A percentile compares a stretch with the other conserved stretches of the same genome.
These are phyloP conservation scores for Neodon shergylaensis DNA, from an alignment of 2,113 vertebrate genomes.

Conservation along the genomic window DNA sequence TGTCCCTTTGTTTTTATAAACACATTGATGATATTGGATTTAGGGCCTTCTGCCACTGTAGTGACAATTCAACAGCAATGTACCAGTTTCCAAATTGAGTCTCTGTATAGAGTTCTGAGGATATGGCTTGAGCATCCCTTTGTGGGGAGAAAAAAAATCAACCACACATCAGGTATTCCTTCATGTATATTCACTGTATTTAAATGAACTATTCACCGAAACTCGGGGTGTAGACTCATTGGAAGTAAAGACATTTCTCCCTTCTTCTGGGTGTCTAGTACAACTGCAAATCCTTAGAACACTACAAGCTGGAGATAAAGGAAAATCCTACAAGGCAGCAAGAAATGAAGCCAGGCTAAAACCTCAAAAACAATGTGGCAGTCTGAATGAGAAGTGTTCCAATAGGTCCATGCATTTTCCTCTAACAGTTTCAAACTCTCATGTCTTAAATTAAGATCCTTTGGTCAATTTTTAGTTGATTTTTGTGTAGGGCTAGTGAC, in stretches of 20 bases:
- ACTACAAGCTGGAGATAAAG: neutral
- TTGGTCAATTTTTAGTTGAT: neutral
- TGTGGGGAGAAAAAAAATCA: neutral
- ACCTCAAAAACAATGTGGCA: neutral
- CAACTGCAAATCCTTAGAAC: neutral
- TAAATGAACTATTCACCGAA: constrained; percentile 12
- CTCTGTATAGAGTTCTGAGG: neutral
- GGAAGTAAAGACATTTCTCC: neutral
- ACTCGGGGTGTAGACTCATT: neutral
- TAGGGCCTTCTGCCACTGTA: neutral
- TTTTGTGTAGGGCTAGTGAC: neutral
- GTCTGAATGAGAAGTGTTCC: neutral
- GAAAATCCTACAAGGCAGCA: neutral
- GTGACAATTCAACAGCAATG: neutral
- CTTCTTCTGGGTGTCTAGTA: neutral
- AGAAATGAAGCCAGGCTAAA: neutral
- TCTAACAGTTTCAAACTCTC: neutral
- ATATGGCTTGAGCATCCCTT: neutral
- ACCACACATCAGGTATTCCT: neutral
- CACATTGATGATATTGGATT: neutral
- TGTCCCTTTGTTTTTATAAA: neutral
- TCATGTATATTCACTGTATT: neutral
- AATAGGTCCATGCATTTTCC: neutral
- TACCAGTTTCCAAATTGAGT: neutral
- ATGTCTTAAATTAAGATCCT: neutral